Evolutionary conservation across 2,888 invertebrate species (phyloP).

Genomic region (Stictocephala bisonia): DNA sequence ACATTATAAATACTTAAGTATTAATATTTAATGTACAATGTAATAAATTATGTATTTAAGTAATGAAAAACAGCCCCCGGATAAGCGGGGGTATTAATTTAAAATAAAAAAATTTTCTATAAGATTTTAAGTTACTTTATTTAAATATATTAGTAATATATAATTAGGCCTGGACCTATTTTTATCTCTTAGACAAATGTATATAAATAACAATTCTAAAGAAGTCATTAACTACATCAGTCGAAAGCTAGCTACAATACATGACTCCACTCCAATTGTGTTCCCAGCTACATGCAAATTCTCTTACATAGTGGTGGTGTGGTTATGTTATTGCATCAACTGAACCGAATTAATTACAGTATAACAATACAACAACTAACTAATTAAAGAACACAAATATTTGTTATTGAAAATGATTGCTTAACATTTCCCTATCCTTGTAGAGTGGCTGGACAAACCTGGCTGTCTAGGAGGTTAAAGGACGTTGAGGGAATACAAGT

Average conservation of each 20-base stretch:
- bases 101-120: conserved; percentile 42
- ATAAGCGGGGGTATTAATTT: conserved; percentile 15
- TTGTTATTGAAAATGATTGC: conserved; percentile 37
- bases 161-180: conserved; percentile 61
- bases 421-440: conserved; percentile 25
- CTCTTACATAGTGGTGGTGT: too few relatives aligned
- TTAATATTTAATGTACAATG: conserved; percentile 40
- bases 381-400: too few relatives aligned
- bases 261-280: background rate
- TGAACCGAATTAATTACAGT: too few relatives aligned
- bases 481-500: background rate
- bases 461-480: background rate
- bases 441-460: background rate
- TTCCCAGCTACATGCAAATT: conserved; percentile 14
- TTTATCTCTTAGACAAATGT: conserved; percentile 55
- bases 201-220: conserved; percentile 57
- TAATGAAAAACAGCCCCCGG: conserved; percentile 33
- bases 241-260: conserved; percentile 56
- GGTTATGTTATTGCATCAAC: too few relatives aligned
- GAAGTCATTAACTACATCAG: conserved; percentile 54
- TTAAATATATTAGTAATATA: conserved; percentile 58
- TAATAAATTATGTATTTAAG: conserved; percentile 43
- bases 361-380: too few relatives aligned
- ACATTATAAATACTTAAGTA: conserved; percentile 38
- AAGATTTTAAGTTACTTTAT: conserved; percentile 45